phyloP scores from a whole-genome alignment of 2,888 invertebrate genomes.

The Drosophila silvestris region DNA sequence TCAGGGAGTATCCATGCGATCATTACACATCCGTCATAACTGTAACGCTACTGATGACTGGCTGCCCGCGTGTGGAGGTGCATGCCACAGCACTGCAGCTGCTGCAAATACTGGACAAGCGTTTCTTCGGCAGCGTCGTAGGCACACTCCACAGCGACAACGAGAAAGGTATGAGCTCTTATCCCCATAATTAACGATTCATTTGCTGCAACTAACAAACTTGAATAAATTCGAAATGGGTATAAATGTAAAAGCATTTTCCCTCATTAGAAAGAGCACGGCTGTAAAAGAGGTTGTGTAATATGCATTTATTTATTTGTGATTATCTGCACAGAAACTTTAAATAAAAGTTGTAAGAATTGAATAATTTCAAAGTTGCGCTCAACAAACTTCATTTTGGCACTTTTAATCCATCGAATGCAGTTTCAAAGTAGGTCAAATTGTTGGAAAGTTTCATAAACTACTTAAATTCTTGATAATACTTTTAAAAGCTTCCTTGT shows the following conservation, averaged over 20 bases:
- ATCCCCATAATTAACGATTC: conserved; percentile 3
- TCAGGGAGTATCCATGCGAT: conserved; percentile 97
- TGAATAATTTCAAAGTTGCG: not conserved
- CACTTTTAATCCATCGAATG: not conserved
- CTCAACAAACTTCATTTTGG: not conserved
- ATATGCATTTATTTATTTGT: not conserved
- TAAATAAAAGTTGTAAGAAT: not conserved
- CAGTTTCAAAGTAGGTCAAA: not conserved
- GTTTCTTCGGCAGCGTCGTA: conserved; percentile 93
- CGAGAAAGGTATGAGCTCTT: conserved; percentile 89
- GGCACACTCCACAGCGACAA: conserved; percentile 90
- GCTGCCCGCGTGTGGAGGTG: conserved; percentile 95
- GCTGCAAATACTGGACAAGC: conserved; percentile 95
- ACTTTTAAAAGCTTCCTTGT: not conserved
- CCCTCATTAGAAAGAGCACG: not conserved
- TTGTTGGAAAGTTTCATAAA: not conserved
- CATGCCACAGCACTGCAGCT: conserved; percentile 97
- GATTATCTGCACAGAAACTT: not conserved
- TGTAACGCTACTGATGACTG: conserved; percentile 98
- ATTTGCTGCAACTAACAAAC: conserved; percentile 1
- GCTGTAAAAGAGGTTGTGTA: not conserved
- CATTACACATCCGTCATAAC: conserved; percentile 99
- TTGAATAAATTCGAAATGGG: conserved; percentile 18
- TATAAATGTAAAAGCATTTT: not conserved
- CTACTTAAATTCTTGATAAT: not conserved